Conservation (phyloP, 2,888 invertebrate genomes). For the Dryococelus australis region DNA sequence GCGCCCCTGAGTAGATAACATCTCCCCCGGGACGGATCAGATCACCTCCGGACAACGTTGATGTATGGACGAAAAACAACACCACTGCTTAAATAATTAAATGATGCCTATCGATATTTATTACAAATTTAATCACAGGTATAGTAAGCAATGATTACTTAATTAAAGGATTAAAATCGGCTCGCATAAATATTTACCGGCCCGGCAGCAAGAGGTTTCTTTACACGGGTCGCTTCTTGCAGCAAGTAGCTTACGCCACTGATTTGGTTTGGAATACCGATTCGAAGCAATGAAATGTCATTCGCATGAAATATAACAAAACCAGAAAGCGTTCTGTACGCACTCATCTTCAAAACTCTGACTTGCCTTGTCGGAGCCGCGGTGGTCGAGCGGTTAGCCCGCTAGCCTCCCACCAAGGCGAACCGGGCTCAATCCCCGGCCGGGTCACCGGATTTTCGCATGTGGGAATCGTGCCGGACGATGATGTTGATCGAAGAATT, state of each 20-base stretch:
- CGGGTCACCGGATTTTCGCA: too few relatives aligned
- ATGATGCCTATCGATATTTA: slow-evolving; percentile 10
- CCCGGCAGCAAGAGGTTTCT: background rate
- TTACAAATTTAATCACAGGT: background rate
- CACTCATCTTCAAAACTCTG: too few relatives aligned
- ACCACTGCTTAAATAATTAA: background rate
- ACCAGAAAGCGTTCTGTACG: background rate
- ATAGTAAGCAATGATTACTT: slow-evolving; percentile 16
- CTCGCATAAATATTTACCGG: background rate
- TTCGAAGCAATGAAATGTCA: background rate
- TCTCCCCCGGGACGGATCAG: background rate
- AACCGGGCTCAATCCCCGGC: too few relatives aligned
- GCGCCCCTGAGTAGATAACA: background rate
- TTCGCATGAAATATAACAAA: background rate
- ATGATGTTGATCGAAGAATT: too few relatives aligned
- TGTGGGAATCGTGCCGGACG: too few relatives aligned
- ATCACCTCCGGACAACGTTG: background rate
- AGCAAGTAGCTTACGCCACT: background rate
- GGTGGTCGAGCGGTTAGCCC: too few relatives aligned
- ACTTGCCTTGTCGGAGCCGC: too few relatives aligned
- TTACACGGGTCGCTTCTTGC: background rate
- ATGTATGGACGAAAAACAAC: background rate
- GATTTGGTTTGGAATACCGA: background rate
- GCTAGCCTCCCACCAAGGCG: too few relatives aligned
- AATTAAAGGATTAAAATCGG: slow-evolving; percentile 11